Conservation (phyloP, 2,797 vertebrate genomes). For the Enteromius mattozi region DNA sequence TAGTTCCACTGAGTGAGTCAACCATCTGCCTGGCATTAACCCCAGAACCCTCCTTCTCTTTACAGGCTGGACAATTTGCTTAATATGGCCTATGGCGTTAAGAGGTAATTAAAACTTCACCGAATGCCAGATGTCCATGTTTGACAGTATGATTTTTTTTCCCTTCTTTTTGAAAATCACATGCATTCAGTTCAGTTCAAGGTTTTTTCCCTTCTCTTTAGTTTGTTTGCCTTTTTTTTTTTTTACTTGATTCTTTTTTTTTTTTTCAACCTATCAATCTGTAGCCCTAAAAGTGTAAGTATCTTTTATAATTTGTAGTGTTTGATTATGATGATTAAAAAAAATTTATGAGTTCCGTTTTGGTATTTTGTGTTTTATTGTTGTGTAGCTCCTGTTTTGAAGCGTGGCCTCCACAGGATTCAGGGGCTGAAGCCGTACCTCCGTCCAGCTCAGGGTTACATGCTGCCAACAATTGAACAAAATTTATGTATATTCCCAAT, state of each 20-base stretch:
- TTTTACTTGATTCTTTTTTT: conserved; percentile 70
- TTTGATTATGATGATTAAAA: conserved; percentile 85
- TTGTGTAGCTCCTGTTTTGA: conserved; percentile 86
- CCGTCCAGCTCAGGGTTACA: conserved; percentile 53
- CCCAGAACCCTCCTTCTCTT: conserved; percentile 99
- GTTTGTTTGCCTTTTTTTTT: conserved; percentile 71
- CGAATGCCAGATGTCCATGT: conserved; percentile 99
- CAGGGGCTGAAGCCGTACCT: conserved; percentile 88
- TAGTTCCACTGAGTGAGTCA: conserved; percentile 99
- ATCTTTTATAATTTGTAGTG: conserved; percentile 90
- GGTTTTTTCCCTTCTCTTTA: conserved; percentile 76
- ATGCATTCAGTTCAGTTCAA: conserved; percentile 86
- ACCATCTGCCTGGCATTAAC: conserved; percentile 99
- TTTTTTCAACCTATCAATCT: conserved; percentile 71
- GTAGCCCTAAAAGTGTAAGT: conserved; percentile 68
- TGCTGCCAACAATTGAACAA: conserved; percentile 12
- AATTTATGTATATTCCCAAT: not conserved
- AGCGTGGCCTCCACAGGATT: conserved; percentile 86
- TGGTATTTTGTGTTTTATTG: conserved; percentile 84
- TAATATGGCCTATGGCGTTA: conserved; percentile 99
- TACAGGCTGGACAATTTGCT: conserved; percentile 99
- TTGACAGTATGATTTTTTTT: conserved; percentile 89
- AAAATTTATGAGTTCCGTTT: conserved; percentile 86
- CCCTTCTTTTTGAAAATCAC: conserved; percentile 85
- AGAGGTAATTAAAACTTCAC: conserved; percentile 99